A percentile compares a stretch with the other conserved stretches of the same genome.
These are phyloP conservation scores for Agriopis leucophaearia DNA, from an alignment of 2,888 invertebrate genomes.

Conservation along the genomic window DNA sequence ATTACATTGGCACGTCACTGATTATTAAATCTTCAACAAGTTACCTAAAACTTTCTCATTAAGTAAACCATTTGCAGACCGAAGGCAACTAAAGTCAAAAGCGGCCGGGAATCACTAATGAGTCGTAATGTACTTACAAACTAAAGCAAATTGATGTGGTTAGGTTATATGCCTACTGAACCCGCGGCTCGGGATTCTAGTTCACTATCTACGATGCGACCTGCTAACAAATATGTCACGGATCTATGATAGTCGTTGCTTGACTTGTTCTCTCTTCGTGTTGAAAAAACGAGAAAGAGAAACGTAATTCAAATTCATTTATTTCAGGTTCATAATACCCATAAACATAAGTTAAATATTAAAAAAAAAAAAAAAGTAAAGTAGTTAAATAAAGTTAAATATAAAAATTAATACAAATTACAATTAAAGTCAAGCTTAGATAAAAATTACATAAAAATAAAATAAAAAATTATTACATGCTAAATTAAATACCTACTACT, in stretches of 20 bases:
- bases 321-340: no score
- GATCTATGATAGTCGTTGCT: not conserved
- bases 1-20: not conserved
- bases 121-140: slow-evolving; percentile 19
- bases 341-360: no score
- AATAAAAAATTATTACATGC: no score
- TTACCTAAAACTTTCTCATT: slow-evolving; percentile 10
- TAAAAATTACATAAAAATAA: no score
- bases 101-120: slow-evolving; percentile 19
- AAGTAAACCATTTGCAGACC: slow-evolving; percentile 11
- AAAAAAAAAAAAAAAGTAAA: no score
- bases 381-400: no score
- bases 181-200: not conserved
- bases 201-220: slow-evolving; percentile 3
- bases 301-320: no score
- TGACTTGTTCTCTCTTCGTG: not conserved
- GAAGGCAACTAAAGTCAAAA: slow-evolving; percentile 13
- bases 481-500: no score
- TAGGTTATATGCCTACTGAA: slow-evolving; percentile 9
- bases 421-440: no score
- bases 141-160: slow-evolving; percentile 20
- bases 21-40: slow-evolving; percentile 5
- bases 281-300: no score
- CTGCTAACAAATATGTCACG: not conserved
- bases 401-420: no score